Percentiles rank a stretch among this genome's conserved stretches.
Conservation (phyloP, 2,888 invertebrate genomes). For the Clitarchus hookeri region DNA sequence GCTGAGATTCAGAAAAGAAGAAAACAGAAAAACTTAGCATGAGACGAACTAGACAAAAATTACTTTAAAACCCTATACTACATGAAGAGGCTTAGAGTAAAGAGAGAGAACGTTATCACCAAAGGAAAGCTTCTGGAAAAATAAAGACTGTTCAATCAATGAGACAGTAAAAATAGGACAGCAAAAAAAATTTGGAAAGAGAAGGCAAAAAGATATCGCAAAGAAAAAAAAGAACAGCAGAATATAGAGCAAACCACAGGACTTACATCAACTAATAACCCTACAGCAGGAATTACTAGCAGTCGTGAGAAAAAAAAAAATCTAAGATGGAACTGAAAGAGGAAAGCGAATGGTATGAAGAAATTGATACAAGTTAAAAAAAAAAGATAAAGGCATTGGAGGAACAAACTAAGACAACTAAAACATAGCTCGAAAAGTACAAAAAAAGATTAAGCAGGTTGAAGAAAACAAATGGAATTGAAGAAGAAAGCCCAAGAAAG, state of each 20-base stretch:
- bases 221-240: not conserved
- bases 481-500: not conserved
- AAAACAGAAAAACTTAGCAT: too few species aligned
- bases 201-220: not conserved
- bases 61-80: not conserved
- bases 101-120: not conserved
- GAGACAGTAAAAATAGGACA: not conserved
- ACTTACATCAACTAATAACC: not conserved
- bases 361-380: not conserved
- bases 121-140: not conserved
- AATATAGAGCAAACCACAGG: not conserved
- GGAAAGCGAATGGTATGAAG: not conserved
- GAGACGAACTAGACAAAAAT: too few species aligned
- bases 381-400: too few species aligned
- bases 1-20: too few species aligned
- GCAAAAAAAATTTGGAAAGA: not conserved
- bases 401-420: too few species aligned
- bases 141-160: not conserved
- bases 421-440: too few species aligned
- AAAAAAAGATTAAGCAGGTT: not conserved
- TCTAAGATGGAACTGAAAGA: not conserved
- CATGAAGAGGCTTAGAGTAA: not conserved
- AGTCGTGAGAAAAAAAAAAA: not conserved
- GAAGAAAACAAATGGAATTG: not conserved
- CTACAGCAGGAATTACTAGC: not conserved